These are phyloP conservation scores for Brachionus plicatilis DNA, from an alignment of 1,140 invertebrate genomes.

Conservation along the genomic window DNA sequence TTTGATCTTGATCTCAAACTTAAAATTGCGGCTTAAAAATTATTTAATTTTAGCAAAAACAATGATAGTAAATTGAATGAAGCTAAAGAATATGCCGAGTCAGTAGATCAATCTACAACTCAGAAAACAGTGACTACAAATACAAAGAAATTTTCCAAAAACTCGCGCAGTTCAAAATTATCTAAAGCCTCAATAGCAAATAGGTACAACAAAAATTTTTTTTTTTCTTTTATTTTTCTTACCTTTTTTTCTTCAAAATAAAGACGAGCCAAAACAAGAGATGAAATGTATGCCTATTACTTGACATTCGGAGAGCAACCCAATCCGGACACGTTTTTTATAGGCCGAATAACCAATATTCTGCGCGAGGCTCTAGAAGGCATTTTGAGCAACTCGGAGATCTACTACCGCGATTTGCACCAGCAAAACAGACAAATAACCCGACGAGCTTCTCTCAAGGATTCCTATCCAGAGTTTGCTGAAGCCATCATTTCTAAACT, in stretches of 20 bases:
- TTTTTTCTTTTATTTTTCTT: no score
- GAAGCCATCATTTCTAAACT: slow-evolving; percentile 51
- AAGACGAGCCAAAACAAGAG: slow-evolving; percentile 37
- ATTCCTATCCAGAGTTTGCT: slow-evolving; percentile 52
- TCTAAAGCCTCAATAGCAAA: not conserved
- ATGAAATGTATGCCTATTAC: slow-evolving; percentile 40
- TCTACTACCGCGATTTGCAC: slow-evolving; percentile 47
- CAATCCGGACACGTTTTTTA: slow-evolving; percentile 43
- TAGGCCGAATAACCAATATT: slow-evolving; percentile 45
- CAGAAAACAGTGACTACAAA: slow-evolving; percentile 18
- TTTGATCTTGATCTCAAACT: no score
- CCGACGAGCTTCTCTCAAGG: slow-evolving; percentile 52
- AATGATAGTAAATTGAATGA: slow-evolving; percentile 19
- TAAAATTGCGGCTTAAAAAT: no score
- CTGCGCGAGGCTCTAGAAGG: slow-evolving; percentile 50
- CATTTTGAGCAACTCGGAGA: slow-evolving; percentile 49
- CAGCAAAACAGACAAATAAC: slow-evolving; percentile 51
- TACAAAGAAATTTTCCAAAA: slow-evolving; percentile 12
- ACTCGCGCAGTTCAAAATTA: not conserved
- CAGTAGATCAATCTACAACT: slow-evolving; percentile 15
- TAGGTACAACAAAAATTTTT: no score
- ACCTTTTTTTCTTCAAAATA: not conserved
- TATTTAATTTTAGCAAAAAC: not conserved
- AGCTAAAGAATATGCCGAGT: slow-evolving; percentile 8
- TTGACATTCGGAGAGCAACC: slow-evolving; percentile 40